phyloP scores from a whole-genome alignment of 2,797 vertebrate species.

The Glossophaga mutica region DNA sequence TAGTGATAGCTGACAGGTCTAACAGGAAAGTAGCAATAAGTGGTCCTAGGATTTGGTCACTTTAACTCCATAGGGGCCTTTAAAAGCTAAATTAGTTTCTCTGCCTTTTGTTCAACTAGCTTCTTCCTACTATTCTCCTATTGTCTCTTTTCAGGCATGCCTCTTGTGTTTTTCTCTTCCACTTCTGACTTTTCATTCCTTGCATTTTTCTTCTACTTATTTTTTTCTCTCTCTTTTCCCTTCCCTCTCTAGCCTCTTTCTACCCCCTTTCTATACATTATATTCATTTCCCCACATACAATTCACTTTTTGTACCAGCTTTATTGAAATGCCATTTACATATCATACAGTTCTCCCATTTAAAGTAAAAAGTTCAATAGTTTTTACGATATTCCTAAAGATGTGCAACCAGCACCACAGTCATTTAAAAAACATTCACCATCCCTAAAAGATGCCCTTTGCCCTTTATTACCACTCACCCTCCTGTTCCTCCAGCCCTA shows the following conservation, averaged over 20 bases:
- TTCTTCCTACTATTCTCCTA: neutral
- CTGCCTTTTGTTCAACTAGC: neutral
- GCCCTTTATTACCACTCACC: neutral
- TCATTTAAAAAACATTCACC: too few species aligned
- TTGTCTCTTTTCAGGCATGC: neutral
- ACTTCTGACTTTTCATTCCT: neutral
- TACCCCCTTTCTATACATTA: neutral
- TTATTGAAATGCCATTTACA: neutral
- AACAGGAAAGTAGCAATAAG: neutral
- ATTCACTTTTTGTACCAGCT: neutral
- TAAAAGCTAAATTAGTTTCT: neutral
- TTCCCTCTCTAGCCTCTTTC: neutral
- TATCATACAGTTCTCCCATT: neutral
- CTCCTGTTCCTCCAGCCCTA: neutral
- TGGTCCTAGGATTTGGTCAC: neutral
- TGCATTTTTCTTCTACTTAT: neutral
- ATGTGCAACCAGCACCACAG: neutral
- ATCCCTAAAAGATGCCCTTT: neutral
- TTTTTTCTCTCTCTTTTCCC: neutral
- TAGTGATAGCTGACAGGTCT: neutral
- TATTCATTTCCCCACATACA: neutral
- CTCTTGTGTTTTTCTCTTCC: neutral
- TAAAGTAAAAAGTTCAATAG: neutral
- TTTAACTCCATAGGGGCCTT: neutral
- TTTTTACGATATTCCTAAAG: neutral